phyloP scores from a whole-genome alignment of 2,888 invertebrate genomes.

The Agrypnus murinus region DNA sequence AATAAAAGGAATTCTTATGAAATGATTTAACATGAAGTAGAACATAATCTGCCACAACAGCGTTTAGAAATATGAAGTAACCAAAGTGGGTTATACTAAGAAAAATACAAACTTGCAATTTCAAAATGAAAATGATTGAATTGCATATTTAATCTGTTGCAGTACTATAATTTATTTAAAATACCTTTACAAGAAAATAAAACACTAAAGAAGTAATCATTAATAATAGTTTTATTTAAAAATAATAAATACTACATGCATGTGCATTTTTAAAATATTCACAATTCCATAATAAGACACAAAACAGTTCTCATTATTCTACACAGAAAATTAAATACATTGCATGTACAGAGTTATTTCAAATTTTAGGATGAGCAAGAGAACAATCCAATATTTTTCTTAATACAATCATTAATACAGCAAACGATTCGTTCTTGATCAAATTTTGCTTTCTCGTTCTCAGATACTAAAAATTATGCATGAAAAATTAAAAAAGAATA shows the following conservation, averaged over 20 bases:
- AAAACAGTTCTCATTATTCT: neutral
- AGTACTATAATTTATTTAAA: neutral
- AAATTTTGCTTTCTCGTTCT: too few species aligned
- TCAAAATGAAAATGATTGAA: neutral
- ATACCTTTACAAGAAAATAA: too few species aligned
- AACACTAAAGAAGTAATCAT: neutral
- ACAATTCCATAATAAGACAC: conserved; percentile 31
- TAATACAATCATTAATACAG: too few species aligned
- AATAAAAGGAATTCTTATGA: neutral
- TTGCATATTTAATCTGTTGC: neutral
- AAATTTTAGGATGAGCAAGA: conserved; percentile 20
- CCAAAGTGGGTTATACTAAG: conserved; percentile 4
- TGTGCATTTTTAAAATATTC: conserved; percentile 34
- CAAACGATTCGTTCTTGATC: too few species aligned
- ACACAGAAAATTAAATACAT: conserved; percentile 15
- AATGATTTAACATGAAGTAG: conserved; percentile 13
- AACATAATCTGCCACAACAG: conserved; percentile 2
- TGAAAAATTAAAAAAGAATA: too few species aligned
- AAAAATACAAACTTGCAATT: conserved; percentile 3
- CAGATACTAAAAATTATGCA: too few species aligned
- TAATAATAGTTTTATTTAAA: conserved; percentile 46
- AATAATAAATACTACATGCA: conserved; percentile 48
- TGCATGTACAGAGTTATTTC: conserved; percentile 11
- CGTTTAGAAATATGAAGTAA: conserved; percentile 19
- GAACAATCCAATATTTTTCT: conserved; percentile 25